Evolutionary conservation across 2,888 invertebrate genomes (phyloP).

Genomic region (Pollenia griseotomentosa): DNA sequence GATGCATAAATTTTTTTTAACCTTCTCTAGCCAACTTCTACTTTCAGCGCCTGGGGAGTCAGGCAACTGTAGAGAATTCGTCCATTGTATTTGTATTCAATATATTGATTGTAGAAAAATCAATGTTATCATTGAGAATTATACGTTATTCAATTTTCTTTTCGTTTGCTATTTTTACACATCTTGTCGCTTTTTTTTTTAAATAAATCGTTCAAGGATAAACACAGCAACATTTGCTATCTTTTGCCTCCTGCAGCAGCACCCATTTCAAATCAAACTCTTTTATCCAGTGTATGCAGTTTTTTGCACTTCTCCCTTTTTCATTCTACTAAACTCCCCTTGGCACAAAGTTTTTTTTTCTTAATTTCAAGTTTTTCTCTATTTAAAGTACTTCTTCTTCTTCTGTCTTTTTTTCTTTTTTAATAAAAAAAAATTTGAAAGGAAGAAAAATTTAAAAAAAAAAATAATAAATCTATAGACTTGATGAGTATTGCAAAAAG

Average conservation of each 20-base stretch:
- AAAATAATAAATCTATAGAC: slow-evolving; percentile 59
- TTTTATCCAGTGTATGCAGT: slow-evolving; percentile 26
- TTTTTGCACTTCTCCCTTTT: slow-evolving; percentile 46
- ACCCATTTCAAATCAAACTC: slow-evolving; percentile 40
- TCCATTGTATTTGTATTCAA: slow-evolving; percentile 18
- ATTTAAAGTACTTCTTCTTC: slow-evolving; percentile 31
- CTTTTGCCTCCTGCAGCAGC: slow-evolving; percentile 61
- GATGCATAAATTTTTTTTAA: slow-evolving; percentile 45
- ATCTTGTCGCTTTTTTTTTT: not conserved
- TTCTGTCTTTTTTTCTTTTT: not conserved
- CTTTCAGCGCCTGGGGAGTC: not conserved
- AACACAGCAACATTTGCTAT: not conserved
- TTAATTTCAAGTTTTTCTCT: slow-evolving; percentile 17
- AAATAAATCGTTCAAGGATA: slow-evolving; percentile 8
- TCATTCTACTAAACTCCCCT: slow-evolving; percentile 47
- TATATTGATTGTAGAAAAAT: slow-evolving; percentile 38
- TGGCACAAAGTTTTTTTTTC: slow-evolving; percentile 45
- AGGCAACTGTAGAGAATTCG: not conserved
- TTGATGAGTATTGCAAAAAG: slow-evolving; percentile 62
- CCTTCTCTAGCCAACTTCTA: not conserved
- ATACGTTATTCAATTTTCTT: slow-evolving; percentile 57
- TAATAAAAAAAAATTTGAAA: not conserved
- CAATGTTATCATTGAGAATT: slow-evolving; percentile 20
- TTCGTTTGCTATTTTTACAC: not conserved
- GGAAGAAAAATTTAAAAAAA: not conserved